Evolutionary conservation across 1,140 invertebrate species (phyloP).

Genomic region (Aphaenogaster ashmeadi): DNA sequence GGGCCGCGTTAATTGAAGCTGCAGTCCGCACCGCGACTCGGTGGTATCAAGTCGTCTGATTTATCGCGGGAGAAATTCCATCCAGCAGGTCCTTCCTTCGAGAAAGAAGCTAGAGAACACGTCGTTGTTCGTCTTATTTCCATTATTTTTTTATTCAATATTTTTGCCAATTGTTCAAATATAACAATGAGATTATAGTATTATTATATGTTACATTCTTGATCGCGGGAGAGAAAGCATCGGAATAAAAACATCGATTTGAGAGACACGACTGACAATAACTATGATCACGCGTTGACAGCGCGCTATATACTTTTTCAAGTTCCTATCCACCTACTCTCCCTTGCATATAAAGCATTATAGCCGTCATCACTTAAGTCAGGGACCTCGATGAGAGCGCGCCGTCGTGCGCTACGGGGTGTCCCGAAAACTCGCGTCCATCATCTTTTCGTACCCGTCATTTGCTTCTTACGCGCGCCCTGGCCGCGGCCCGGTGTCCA

Average conservation of each 20-base stretch:
- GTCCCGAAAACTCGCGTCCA: slow-evolving; percentile 78
- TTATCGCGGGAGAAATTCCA: slow-evolving; percentile 75
- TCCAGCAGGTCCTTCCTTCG: slow-evolving; percentile 47
- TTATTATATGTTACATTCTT: background rate
- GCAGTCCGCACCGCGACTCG: slow-evolving; percentile 60
- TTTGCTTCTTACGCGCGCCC: slow-evolving; percentile 72
- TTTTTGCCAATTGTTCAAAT: background rate
- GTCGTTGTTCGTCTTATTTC: background rate
- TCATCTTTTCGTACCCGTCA: slow-evolving; percentile 76
- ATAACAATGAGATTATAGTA: background rate
- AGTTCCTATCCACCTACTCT: slow-evolving; percentile 76
- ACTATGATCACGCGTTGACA: slow-evolving; percentile 82
- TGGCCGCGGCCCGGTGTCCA: slow-evolving; percentile 9
- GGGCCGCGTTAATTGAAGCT: slow-evolving; percentile 76
- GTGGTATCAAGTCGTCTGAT: slow-evolving; percentile 46
- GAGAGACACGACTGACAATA: slow-evolving; percentile 65
- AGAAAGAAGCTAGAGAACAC: slow-evolving; percentile 51
- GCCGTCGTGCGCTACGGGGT: slow-evolving; percentile 77
- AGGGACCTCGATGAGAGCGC: slow-evolving; percentile 73
- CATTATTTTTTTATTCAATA: background rate
- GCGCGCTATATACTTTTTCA: slow-evolving; percentile 70
- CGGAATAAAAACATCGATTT: background rate
- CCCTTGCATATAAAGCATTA: slow-evolving; percentile 81
- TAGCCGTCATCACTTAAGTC: slow-evolving; percentile 81
- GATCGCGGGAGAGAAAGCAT: background rate